Evolutionary conservation across 2,797 vertebrate species (phyloP), one percentile per base, ranked within the genome.

Genomic region (Parotocinclus haroldoi): DNA sequence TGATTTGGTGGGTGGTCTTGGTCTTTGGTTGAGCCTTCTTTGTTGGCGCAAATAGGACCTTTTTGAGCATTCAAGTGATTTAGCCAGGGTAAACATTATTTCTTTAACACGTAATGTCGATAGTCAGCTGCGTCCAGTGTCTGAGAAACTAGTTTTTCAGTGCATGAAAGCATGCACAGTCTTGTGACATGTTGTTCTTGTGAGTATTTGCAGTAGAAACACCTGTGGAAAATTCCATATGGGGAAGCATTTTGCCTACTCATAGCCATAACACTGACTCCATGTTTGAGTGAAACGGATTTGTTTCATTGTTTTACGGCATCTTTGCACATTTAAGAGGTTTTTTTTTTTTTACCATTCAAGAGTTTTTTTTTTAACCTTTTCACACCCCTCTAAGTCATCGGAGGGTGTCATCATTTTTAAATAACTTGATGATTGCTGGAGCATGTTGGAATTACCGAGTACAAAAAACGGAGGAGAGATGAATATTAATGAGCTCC

Each of bases 401-500:
- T 16, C 27, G 42, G 14, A 37, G 40, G 27, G 39, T 53, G 62
- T 52, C 45, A 44, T 56, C 53, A 44, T 66, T 45, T 44, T 60
- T 44, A 70, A 70, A 70, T 64, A 57, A 70, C 68, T 64, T 19
- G 52, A 63, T 58, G 53, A 52, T 61, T 72, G 45, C 63, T 49
- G 58, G 55, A 64, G 61, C 40, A 40, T 38, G 56, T 57, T 46
- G 49, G 58, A 66, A 66, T 70, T 40, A 68, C 66, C 45, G 72
- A 50, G 57, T 37, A 63, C 27, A 39, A 13, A 64, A 70, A 63
- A 42, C 27, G 76, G 65, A 62, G 51, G 66, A 59, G 51, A 60
- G 66, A 78, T 69, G 76, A 75, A 75, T 78, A 75, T 72, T 78
- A 78, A 78, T 78, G 69, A 72, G 66, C 37, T 64, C 66, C 61